These are phyloP conservation scores for Brevimyrus niger DNA, from an alignment of 2,113 vertebrate species.

Conservation along the genomic window DNA sequence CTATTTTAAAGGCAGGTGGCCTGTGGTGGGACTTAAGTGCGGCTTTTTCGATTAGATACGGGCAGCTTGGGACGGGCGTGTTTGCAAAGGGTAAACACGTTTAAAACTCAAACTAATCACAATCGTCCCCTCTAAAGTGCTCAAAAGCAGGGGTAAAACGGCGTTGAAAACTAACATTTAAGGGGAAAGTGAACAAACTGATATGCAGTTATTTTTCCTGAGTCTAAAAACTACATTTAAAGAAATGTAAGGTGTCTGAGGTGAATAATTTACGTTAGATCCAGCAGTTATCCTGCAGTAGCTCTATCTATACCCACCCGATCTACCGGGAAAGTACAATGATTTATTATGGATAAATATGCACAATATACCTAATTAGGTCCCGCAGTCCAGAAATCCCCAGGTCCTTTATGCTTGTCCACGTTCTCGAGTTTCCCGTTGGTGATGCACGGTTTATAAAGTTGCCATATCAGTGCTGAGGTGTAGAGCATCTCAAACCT, in stretches of 20 bases:
- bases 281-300: background rate
- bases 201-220: background rate
- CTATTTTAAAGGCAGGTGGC: conserved; percentile 15
- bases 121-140: background rate
- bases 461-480: background rate
- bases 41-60: conserved; percentile 7
- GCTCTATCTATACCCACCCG: conserved; percentile 24
- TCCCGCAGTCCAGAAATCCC: background rate
- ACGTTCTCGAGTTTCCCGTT: background rate
- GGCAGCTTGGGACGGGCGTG: background rate
- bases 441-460: background rate
- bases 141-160: no score
- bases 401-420: background rate
- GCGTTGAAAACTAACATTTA: background rate
- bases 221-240: background rate
- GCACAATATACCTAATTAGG: conserved; percentile 27
- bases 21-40: conserved; percentile 14
- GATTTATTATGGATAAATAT: conserved; percentile 38
- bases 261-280: background rate
- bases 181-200: background rate
- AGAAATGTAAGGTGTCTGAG: background rate
- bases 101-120: conserved; percentile 26
- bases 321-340: conserved; percentile 38
- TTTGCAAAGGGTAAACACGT: conserved; percentile 7
- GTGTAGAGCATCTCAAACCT: background rate